These are phyloP conservation scores for Siphonodentalium dalli DNA, from an alignment of 2,888 invertebrate species.

Conservation along the genomic window DNA sequence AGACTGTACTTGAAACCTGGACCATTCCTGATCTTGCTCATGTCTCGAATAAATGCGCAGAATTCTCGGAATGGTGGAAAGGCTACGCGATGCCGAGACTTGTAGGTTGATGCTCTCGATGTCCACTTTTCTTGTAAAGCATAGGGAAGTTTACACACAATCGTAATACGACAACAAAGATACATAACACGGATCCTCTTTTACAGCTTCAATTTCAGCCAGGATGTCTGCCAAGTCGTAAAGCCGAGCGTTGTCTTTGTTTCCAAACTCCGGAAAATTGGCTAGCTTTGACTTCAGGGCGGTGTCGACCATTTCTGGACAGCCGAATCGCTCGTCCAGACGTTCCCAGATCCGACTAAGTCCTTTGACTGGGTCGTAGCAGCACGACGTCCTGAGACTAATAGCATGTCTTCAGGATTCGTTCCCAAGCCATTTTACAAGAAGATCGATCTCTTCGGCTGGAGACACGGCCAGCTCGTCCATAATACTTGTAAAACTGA, in stretches of 20 bases:
- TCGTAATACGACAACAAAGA: constrained; percentile 4
- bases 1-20: constrained; percentile 7
- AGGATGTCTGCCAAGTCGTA: constrained; percentile 17
- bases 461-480: constrained; percentile 3
- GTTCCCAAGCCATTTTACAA: constrained; percentile 16
- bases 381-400: constrained; percentile 1
- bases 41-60: constrained; percentile 8
- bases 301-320: constrained; percentile 12
- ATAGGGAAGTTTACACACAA: constrained; percentile 12
- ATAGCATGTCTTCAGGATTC: constrained; percentile 4
- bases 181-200: constrained; percentile 1
- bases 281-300: constrained; percentile 5
- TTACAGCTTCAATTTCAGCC: constrained; percentile 10
- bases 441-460: constrained; percentile 9
- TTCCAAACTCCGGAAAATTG: constrained; percentile 4
- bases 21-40: constrained; percentile 11
- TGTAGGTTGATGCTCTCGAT: constrained; percentile 3
- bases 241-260: constrained; percentile 4
- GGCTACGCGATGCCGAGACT: background rate
- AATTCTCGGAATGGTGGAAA: constrained; percentile 12
- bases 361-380: constrained; percentile 2
- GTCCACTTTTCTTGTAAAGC: constrained; percentile 13
- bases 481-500: constrained; percentile 13
- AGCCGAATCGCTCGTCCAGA: constrained; percentile 11
- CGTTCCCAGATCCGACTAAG: constrained; percentile 12